Conservation (phyloP, 2,797 vertebrate genomes). For the Setipinna tenuifilis region DNA sequence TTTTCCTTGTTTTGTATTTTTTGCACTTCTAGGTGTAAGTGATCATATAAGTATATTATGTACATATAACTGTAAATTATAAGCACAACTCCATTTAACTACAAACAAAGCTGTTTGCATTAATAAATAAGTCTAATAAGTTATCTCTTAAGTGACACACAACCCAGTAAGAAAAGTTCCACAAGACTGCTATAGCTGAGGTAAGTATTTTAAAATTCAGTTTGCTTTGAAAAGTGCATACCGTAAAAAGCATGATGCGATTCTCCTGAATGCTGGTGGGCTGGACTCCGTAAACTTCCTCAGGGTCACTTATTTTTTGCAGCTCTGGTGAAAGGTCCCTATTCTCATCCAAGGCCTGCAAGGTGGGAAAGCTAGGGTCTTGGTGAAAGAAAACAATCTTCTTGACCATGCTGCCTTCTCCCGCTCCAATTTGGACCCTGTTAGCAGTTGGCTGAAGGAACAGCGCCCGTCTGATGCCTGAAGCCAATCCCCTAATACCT, state of each 20-base stretch:
- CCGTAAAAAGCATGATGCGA: conserved; percentile 96
- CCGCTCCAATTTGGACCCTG: conserved; percentile 51
- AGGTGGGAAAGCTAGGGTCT: conserved; percentile 80
- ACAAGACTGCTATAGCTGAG: too few species aligned
- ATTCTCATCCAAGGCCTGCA: conserved; percentile 85
- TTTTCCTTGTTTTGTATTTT: too few species aligned
- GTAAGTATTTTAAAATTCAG: too few species aligned
- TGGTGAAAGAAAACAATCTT: conserved; percentile 78
- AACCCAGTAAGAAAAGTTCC: too few species aligned
- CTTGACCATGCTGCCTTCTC: conserved; percentile 52
- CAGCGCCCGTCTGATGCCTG: conserved; percentile 72
- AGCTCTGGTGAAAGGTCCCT: conserved; percentile 81
- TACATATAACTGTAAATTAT: too few species aligned
- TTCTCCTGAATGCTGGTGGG: conserved; percentile 94
- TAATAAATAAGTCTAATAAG: too few species aligned
- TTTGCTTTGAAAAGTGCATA: conserved; percentile 59
- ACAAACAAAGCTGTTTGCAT: too few species aligned
- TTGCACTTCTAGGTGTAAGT: too few species aligned
- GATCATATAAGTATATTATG: too few species aligned
- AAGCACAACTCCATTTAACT: too few species aligned
- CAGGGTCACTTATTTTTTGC: conserved; percentile 73
- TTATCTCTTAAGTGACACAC: too few species aligned
- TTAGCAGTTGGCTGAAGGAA: conserved; percentile 73
- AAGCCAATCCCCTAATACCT: conserved; percentile 51
- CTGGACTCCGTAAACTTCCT: conserved; percentile 79